Percentiles rank a stretch among this genome's conserved stretches.
phyloP scores from a whole-genome alignment of 2,888 invertebrate genomes.

The Colostygia pectinataria region DNA sequence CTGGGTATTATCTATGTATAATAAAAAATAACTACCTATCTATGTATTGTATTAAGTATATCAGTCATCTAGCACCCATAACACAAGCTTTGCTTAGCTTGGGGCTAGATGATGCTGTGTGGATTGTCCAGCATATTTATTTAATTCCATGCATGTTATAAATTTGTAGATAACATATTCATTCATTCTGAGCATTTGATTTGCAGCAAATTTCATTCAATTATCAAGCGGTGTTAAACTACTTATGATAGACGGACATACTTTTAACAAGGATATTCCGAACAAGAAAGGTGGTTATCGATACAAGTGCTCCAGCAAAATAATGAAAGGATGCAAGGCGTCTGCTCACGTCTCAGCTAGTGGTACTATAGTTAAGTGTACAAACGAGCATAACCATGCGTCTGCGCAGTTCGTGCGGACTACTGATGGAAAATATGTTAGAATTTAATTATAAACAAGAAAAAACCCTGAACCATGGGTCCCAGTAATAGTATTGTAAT shows the following conservation, averaged over 20 bases:
- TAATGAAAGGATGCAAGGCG: slow-evolving; percentile 38
- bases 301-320: slow-evolving; percentile 46
- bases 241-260: slow-evolving; percentile 36
- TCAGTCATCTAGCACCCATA: no score
- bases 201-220: slow-evolving; percentile 35
- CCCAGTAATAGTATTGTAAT: no score
- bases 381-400: slow-evolving; percentile 34
- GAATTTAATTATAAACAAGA: not conserved
- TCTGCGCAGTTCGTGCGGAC: slow-evolving; percentile 20
- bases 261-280: slow-evolving; percentile 34
- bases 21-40: no score
- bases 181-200: not conserved
- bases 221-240: slow-evolving; percentile 28
- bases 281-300: slow-evolving; percentile 34
- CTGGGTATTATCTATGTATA: no score
- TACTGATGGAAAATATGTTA: slow-evolving; percentile 22
- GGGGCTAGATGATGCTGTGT: no score
- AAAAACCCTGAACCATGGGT: no score
- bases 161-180: no score
- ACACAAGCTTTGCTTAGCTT: no score
- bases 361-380: slow-evolving; percentile 20
- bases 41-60: no score
- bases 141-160: no score
- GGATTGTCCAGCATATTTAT: no score
- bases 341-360: slow-evolving; percentile 32